Percentiles rank a stretch among this genome's conserved stretches.
phyloP scores from a whole-genome alignment of 2,888 invertebrate genomes.

The Hanleya hanleyi region DNA sequence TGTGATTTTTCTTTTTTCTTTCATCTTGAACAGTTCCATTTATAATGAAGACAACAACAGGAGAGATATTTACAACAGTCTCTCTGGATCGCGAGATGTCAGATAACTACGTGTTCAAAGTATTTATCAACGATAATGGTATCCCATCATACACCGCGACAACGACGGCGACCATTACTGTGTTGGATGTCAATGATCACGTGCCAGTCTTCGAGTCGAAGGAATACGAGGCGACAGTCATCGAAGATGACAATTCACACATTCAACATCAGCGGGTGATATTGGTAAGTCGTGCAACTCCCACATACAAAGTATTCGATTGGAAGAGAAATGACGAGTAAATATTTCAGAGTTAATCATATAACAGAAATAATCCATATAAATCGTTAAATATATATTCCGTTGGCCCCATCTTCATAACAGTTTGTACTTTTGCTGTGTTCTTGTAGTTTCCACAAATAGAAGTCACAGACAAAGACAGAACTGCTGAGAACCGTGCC shows the following conservation, averaged over 20 bases:
- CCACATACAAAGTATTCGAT: too few species aligned
- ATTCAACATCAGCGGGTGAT: neutral
- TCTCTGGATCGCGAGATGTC: neutral
- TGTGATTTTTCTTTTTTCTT: neutral
- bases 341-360: too few species aligned
- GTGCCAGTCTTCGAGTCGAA: constrained; percentile 85
- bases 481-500: constrained; percentile 21
- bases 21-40: neutral
- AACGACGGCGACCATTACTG: constrained; percentile 54
- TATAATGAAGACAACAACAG: neutral
- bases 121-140: neutral
- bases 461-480: constrained; percentile 24
- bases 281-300: constrained; percentile 11
- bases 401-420: too few species aligned
- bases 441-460: constrained; percentile 22
- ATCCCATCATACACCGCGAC: constrained; percentile 7
- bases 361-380: too few species aligned
- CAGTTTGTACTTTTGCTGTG: neutral
- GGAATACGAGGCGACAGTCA: constrained; percentile 17
- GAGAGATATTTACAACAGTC: neutral
- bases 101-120: neutral
- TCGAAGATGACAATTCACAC: constrained; percentile 20
- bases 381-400: too few species aligned
- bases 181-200: constrained; percentile 92
- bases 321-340: too few species aligned